phyloP scores from a whole-genome alignment of 2,113 vertebrate species.

The Dermatemys mawii region DNA sequence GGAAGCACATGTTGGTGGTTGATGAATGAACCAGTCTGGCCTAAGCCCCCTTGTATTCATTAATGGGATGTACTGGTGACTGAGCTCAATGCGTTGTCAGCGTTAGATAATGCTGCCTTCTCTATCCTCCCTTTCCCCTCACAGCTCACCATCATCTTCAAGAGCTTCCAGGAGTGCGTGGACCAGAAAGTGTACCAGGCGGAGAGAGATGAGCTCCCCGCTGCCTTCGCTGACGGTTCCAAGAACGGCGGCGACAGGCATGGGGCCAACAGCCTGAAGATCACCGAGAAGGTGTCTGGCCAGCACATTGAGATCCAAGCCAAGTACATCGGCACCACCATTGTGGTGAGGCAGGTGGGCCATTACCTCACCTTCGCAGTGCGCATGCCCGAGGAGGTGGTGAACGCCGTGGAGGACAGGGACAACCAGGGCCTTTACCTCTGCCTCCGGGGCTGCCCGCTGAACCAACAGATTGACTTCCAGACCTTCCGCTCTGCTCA shows the following conservation, averaged over 20 bases:
- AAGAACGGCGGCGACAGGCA: constrained; percentile 93
- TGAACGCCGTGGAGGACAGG: constrained; percentile 90
- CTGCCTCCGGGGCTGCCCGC: constrained; percentile 93
- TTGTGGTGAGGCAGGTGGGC: constrained; percentile 95
- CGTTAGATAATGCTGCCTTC: fast-evolving
- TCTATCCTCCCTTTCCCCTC: not conserved
- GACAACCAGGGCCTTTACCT: constrained; percentile 95
- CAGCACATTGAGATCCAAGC: constrained; percentile 98
- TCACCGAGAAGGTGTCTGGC: constrained; percentile 92
- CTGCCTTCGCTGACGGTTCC: constrained; percentile 93
- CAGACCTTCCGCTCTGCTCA: constrained; percentile 77
- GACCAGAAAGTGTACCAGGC: constrained; percentile 98
- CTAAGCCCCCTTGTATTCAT: not conserved
- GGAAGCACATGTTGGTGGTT: fast-evolving
- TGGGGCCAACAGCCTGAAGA: constrained; percentile 90
- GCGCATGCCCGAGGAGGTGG: constrained; percentile 95
- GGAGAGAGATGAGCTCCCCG: constrained; percentile 92
- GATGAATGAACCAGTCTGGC: not conserved
- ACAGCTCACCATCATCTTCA: constrained; percentile 98
- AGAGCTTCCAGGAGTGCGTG: constrained; percentile 96
- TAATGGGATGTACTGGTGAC: not conserved
- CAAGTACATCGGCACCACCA: constrained; percentile 95
- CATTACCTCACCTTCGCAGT: constrained; percentile 95
- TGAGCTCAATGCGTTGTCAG: not conserved
- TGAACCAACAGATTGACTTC: constrained; percentile 94